phyloP scores from a whole-genome alignment of 2,888 invertebrate species.

The Harmothoe impar region DNA sequence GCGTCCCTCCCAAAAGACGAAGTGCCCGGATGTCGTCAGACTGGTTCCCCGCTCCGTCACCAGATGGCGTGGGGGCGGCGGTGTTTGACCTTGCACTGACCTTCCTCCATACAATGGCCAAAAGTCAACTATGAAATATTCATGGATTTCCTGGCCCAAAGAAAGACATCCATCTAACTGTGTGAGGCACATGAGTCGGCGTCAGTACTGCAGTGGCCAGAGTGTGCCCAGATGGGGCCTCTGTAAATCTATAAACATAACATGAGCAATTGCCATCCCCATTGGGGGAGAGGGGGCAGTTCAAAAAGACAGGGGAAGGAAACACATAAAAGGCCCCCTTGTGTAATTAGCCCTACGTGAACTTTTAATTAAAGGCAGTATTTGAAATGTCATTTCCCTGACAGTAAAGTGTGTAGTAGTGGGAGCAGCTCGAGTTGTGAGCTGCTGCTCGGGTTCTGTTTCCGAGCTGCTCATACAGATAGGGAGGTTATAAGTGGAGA shows the following conservation, averaged over 20 bases:
- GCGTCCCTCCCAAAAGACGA: not conserved
- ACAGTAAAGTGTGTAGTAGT: not conserved
- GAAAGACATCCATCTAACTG: not conserved
- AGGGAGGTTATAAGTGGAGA: too few relatives aligned
- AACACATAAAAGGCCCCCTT: not conserved
- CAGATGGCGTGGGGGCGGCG: not conserved
- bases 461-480: too few relatives aligned
- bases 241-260: not conserved
- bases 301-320: not conserved
- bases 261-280: too few relatives aligned
- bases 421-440: not conserved
- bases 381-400: not conserved
- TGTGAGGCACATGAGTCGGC: not conserved
- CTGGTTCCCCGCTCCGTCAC: not conserved
- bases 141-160: conserved; percentile 3
- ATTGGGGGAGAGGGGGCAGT: not conserved
- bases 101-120: conserved; percentile 39
- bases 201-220: not conserved
- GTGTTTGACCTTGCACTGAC: conserved; percentile 14
- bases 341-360: conserved; percentile 11
- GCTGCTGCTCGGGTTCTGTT: not conserved
- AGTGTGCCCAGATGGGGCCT: not conserved
- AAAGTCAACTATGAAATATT: conserved; percentile 39
- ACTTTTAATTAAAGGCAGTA: conserved; percentile 11
- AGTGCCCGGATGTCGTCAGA: conserved; percentile 8